A percentile compares a stretch with the other conserved stretches of the same genome.
Conservation (phyloP, 2,113 vertebrate genomes). For the Galeopterus variegatus region DNA sequence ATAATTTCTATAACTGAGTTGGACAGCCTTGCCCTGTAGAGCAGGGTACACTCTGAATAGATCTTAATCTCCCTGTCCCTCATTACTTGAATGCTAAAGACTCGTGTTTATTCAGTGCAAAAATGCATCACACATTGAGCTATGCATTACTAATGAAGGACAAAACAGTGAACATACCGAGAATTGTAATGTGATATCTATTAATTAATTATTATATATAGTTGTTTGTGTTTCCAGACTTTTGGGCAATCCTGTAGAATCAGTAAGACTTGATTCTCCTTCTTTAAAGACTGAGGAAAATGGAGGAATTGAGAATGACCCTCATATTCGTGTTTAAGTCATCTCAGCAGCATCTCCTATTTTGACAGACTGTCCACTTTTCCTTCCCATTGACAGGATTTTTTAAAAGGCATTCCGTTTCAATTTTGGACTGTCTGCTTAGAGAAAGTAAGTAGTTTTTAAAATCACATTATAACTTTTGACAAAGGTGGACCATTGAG, state of each 20-base stretch:
- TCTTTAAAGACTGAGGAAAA: neutral
- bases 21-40: neutral
- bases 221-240: neutral
- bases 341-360: neutral
- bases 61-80: neutral
- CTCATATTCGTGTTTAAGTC: neutral
- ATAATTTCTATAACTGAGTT: neutral
- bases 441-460: too few relatives aligned
- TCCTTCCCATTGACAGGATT: neutral
- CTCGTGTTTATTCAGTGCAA: neutral
- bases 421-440: too few relatives aligned
- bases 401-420: conserved; percentile 16
- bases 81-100: neutral
- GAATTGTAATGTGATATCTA: neutral
- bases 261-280: neutral
- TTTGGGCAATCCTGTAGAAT: neutral
- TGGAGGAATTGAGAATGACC: neutral
- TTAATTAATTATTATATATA: neutral
- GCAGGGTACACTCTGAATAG: neutral
- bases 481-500: too few relatives aligned
- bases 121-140: neutral
- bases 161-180: neutral
- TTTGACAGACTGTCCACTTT: neutral
- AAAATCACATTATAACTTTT: too few relatives aligned
- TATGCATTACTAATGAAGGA: neutral